phyloP scores from a whole-genome alignment of 2,888 invertebrate species.

The Tupiocoris notatus region DNA sequence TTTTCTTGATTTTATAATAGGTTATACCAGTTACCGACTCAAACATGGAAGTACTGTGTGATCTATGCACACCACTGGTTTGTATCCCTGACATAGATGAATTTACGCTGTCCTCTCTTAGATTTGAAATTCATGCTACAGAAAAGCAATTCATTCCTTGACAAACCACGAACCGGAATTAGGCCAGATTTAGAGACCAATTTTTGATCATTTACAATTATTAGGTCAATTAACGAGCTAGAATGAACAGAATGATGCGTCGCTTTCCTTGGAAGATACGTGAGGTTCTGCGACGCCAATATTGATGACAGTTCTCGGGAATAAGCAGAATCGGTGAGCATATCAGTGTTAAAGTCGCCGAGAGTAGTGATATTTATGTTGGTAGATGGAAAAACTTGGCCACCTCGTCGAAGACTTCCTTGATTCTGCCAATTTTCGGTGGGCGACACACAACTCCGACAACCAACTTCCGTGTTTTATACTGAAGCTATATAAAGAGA shows the following conservation, averaged over 20 bases:
- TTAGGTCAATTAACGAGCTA: conserved; percentile 13
- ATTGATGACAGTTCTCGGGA: neutral
- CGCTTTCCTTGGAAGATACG: neutral
- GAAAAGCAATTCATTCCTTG: neutral
- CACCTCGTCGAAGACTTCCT: conserved; percentile 14
- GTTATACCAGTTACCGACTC: too few relatives aligned
- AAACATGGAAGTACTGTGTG: too few relatives aligned
- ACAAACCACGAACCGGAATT: neutral
- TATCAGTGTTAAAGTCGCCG: neutral
- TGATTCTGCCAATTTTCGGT: conserved; percentile 1
- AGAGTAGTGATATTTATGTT: neutral
- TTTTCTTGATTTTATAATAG: too few relatives aligned
- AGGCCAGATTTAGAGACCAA: neutral
- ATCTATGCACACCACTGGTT: too few relatives aligned
- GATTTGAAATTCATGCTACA: neutral
- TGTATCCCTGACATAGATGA: neutral
- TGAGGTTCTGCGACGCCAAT: conserved; percentile 2
- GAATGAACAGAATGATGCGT: neutral
- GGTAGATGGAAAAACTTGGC: neutral
- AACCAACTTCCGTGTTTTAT: neutral
- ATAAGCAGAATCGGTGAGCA: neutral
- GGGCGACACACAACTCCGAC: conserved; percentile 7
- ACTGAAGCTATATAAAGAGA: neutral
- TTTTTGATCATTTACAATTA: conserved; percentile 4
- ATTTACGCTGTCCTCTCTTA: neutral